Evolutionary conservation across 2,113 vertebrate genomes (phyloP), one percentile per base, ranked within the genome.

Genomic region (Caloenas nicobarica): DNA sequence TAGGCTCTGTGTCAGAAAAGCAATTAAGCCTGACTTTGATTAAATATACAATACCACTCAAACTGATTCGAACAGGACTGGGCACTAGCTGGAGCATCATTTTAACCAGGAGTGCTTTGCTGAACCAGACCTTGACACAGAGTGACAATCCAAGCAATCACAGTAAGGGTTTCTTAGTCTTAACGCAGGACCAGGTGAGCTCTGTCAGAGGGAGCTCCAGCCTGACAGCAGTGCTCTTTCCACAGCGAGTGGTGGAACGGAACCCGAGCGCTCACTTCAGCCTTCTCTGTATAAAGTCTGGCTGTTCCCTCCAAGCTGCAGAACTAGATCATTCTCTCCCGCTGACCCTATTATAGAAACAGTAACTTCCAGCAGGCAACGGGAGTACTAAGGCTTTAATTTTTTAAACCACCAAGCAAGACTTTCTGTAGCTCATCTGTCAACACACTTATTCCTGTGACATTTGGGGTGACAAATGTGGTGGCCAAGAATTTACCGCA

Each of bases 391-490:
- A 34, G 28, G 13, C 42, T 92, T 88, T 81, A 62, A 81, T 86
- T 88, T 93, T 77, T 71, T 23, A 91, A 93, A 66, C 80, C 64
- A 86, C 68, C 56, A 68, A 86, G 65, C 36, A 86, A 84, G 68
- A 86, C 22, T 86, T 88, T 96, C 80, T 94, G 69, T 29, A 66
- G 51, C 38, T 93, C 50, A 70, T 90, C 91, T 95, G 94, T 96
- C 95, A 93, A 64, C 92, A 81, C 68, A 28, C 38, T 94, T 77
- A 89, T 61, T 91, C 62, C 64, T 90, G 38, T 31, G 72, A 88
- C 40, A 81, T 74, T 56, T 57, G 16, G 62, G 62, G 70, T 87
- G 73, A 89, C 87, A 94, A 79, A 92, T 72, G 73, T 36, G 60
- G 60, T 84, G 80, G 42, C 51, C 64, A 73, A 86, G 65, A 86